Evolutionary conservation across 1,140 invertebrate species (phyloP).

Genomic region (Magallana ariakensis): DNA sequence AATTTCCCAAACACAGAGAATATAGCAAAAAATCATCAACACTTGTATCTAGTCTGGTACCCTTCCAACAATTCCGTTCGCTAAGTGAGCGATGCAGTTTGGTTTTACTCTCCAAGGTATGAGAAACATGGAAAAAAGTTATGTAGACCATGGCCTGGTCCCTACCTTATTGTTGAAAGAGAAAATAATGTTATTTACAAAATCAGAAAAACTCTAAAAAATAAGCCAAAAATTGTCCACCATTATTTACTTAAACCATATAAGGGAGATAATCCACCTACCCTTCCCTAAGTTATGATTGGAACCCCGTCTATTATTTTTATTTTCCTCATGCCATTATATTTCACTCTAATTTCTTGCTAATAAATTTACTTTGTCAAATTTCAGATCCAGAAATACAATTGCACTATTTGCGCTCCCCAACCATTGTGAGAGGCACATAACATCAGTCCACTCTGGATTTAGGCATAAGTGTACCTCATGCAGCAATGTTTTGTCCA

Average conservation of each 20-base stretch:
- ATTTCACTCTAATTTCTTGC: neutral
- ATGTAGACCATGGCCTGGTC: constrained; percentile 5
- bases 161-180: constrained; percentile 8
- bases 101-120: no score
- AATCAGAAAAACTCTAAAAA: neutral
- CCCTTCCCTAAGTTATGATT: constrained; percentile 2
- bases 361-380: neutral
- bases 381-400: neutral
- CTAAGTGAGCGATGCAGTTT: constrained; percentile 33
- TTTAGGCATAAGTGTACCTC: constrained; percentile 1
- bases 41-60: no score
- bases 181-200: constrained; percentile 17
- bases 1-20: no score
- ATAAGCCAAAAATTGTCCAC: constrained; percentile 46
- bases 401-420: neutral
- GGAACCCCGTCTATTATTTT: no score
- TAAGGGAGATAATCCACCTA: constrained; percentile 1
- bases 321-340: neutral
- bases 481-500: neutral
- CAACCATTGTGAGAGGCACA: constrained; percentile 22
- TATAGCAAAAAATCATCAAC: no score
- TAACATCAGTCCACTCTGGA: neutral
- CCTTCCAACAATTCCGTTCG: no score
- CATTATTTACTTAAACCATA: constrained; percentile 44
- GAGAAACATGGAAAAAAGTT: neutral